Evolutionary conservation across 2,888 invertebrate genomes (phyloP).

Genomic region (Drosophila diplacantha): DNA sequence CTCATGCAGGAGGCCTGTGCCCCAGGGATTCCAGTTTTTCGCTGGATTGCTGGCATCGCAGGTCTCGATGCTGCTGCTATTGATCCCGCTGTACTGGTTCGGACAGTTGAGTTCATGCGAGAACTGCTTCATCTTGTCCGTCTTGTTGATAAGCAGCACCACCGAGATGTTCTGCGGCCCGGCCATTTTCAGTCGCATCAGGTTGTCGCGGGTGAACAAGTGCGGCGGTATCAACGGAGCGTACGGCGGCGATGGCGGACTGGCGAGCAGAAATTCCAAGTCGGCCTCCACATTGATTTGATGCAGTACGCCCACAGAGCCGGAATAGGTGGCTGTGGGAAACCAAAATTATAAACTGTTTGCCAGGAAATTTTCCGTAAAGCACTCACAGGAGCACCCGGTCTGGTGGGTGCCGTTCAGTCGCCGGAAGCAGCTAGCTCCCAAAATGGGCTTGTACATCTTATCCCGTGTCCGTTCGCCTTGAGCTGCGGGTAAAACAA

Average conservation of each 20-base stretch:
- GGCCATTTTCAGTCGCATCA: slow-evolving; percentile 79
- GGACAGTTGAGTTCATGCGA: slow-evolving; percentile 89
- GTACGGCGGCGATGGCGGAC: slow-evolving; percentile 88
- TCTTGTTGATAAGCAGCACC: slow-evolving; percentile 80
- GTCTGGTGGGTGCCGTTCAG: slow-evolving; percentile 96
- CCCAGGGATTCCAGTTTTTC: slow-evolving; percentile 87
- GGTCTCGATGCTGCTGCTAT: slow-evolving; percentile 74
- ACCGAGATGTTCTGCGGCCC: slow-evolving; percentile 82
- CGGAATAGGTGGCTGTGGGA: slow-evolving; percentile 79
- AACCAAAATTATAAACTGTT: neutral
- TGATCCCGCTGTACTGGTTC: slow-evolving; percentile 83
- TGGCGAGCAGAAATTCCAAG: slow-evolving; percentile 84
- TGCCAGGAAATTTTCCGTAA: neutral
- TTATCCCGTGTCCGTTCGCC: slow-evolving; percentile 83
- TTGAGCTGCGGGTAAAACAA: slow-evolving; percentile 44
- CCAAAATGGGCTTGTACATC: slow-evolving; percentile 87
- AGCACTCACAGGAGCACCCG: slow-evolving; percentile 92
- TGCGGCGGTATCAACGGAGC: slow-evolving; percentile 84
- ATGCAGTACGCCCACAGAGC: slow-evolving; percentile 91
- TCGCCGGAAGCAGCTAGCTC: slow-evolving; percentile 90
- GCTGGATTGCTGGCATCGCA: slow-evolving; percentile 77
- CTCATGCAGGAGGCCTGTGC: slow-evolving; percentile 85
- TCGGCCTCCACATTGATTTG: slow-evolving; percentile 83
- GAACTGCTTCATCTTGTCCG: slow-evolving; percentile 75
- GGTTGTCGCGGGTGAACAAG: slow-evolving; percentile 80